phyloP scores from a whole-genome alignment of 64 coral and sea anemone genomes.

The Hydrozoanthus tunicans region DNA sequence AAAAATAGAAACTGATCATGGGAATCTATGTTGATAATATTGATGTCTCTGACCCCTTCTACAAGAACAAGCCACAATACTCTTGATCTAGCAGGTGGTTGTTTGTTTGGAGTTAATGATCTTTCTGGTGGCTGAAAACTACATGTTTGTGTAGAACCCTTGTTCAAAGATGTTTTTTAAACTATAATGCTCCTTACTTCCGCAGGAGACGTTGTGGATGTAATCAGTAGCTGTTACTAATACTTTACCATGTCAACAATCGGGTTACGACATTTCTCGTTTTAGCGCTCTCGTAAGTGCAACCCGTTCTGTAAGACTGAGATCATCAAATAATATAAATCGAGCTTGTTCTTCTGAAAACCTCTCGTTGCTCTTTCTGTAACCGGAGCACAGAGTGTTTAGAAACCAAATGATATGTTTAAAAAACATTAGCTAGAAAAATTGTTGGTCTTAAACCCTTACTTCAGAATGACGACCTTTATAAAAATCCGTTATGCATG shows the following conservation, averaged over 20 bases:
- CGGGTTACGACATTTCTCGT: not conserved
- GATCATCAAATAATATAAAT: constrained; percentile 26
- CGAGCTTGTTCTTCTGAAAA: not conserved
- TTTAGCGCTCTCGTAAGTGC: not conserved
- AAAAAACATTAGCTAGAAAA: constrained; percentile 1
- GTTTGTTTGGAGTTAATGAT: constrained; percentile 26
- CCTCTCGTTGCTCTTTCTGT: not conserved
- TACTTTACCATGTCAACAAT: not conserved
- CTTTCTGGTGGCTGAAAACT: not conserved
- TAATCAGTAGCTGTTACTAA: not conserved
- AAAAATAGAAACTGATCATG: too few relatives aligned
- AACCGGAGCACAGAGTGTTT: not conserved
- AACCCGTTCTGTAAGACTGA: constrained; percentile 26
- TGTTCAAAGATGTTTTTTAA: not conserved
- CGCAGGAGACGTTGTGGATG: not conserved
- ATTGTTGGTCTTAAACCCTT: not conserved
- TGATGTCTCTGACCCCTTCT: not conserved
- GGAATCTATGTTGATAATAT: not conserved
- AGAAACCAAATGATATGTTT: not conserved
- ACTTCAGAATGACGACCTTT: not conserved
- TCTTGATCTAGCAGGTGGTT: constrained; percentile 15
- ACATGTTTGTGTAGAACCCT: not conserved
- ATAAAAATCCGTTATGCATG: not conserved
- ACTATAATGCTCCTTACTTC: not conserved
- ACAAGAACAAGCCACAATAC: not conserved